Conservation (phyloP, 2,888 invertebrate genomes). For the Clusia tigrina region DNA sequence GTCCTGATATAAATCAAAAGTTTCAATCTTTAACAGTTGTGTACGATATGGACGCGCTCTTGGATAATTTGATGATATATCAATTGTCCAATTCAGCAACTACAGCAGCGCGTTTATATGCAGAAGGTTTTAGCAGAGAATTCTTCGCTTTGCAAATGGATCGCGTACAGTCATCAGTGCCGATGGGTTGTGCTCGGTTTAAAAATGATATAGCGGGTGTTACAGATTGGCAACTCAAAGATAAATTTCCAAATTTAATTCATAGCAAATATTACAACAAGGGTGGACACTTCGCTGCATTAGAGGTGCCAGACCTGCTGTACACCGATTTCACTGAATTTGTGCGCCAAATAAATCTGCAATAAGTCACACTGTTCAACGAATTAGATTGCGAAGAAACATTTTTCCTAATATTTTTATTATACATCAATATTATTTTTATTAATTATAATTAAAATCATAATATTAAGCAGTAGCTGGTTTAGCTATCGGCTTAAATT, state of each 20-base stretch:
- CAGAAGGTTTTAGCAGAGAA: slow-evolving; percentile 68
- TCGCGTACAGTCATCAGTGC: slow-evolving; percentile 45
- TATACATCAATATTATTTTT: too few species aligned
- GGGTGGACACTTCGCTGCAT: slow-evolving; percentile 61
- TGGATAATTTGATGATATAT: slow-evolving; percentile 86
- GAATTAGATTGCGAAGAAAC: too few species aligned
- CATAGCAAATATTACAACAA: slow-evolving; percentile 48
- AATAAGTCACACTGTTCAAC: too few species aligned
- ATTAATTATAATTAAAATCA: too few species aligned
- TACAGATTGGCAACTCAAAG: slow-evolving; percentile 43
- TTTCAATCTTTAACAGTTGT: slow-evolving; percentile 69
- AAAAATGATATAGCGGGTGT: slow-evolving; percentile 51
- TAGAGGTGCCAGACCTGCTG: slow-evolving; percentile 55
- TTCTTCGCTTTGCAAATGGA: slow-evolving; percentile 58
- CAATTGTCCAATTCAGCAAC: slow-evolving; percentile 79
- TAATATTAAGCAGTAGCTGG: too few species aligned
- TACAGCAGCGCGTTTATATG: slow-evolving; percentile 77
- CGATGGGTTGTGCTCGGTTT: slow-evolving; percentile 56
- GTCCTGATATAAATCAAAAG: slow-evolving; percentile 71
- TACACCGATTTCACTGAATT: slow-evolving; percentile 51
- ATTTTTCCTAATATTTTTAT: too few species aligned
- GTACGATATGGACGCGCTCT: slow-evolving; percentile 71
- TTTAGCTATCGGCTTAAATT: too few species aligned
- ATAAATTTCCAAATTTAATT: slow-evolving; percentile 54
- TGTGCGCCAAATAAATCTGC: too few species aligned